Evolutionary conservation across 2,113 vertebrate species (phyloP).

Genomic region (Tricholaema leucomelas): DNA sequence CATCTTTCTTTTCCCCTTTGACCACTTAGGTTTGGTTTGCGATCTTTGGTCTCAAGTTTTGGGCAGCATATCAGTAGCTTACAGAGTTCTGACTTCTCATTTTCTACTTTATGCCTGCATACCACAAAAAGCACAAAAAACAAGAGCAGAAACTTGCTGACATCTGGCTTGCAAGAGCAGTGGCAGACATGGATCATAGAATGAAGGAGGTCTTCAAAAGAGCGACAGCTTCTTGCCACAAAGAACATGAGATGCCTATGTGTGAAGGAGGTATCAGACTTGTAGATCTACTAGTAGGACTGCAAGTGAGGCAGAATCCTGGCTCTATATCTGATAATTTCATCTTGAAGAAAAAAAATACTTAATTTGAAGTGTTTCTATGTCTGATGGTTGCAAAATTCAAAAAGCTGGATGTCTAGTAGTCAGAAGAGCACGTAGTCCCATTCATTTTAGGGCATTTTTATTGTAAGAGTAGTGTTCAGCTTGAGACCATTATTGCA

Average conservation of each 20-base stretch:
- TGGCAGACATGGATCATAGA: background rate
- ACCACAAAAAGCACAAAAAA: background rate
- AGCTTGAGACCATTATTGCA: background rate
- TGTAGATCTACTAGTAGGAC: background rate
- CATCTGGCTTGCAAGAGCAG: background rate
- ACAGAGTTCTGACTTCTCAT: background rate
- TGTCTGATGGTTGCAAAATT: background rate
- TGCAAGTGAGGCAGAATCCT: slow-evolving; percentile 7
- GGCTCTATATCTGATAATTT: background rate
- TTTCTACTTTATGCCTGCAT: background rate
- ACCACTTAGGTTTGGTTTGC: background rate
- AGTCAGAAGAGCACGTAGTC: background rate
- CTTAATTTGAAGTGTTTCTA: background rate
- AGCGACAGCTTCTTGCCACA: background rate
- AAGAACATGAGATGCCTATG: background rate
- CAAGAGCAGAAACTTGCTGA: background rate
- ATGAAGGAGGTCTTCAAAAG: background rate
- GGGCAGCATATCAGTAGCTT: background rate
- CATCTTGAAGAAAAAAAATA: background rate
- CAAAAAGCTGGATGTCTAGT: background rate
- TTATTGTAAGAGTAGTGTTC: background rate
- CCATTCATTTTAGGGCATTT: background rate
- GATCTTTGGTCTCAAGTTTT: background rate
- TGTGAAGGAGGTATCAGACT: background rate
- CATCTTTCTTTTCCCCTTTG: background rate